Evolutionary conservation across 2,113 vertebrate species (phyloP).

Genomic region (Nestor notabilis): DNA sequence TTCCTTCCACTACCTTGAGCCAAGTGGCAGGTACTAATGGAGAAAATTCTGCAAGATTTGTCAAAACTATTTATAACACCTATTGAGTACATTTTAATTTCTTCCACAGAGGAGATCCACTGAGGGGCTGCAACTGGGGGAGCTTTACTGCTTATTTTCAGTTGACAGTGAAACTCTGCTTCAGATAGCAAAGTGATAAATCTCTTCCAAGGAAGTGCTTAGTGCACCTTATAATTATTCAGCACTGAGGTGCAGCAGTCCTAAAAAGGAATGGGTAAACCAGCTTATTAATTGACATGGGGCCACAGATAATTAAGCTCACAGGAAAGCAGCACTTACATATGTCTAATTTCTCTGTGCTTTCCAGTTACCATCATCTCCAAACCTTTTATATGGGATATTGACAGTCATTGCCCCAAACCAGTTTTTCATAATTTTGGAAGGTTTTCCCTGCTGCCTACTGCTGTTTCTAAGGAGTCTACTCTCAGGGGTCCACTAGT

Average conservation of each 20-base stretch:
- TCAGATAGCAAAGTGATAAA: neutral
- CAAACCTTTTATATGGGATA: neutral
- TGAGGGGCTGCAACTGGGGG: neutral
- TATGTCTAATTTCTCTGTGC: neutral
- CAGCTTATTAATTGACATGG: neutral
- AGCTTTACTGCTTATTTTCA: neutral
- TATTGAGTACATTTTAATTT: neutral
- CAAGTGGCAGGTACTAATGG: slow-evolving; percentile 28
- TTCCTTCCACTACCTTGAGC: slow-evolving; percentile 41
- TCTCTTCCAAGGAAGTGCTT: neutral
- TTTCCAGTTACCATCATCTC: neutral
- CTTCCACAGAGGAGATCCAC: neutral
- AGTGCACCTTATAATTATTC: neutral
- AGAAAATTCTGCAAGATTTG: slow-evolving; percentile 20
- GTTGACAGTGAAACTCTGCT: neutral
- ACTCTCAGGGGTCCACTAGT: neutral
- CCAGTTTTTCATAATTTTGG: neutral
- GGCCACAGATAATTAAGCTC: neutral
- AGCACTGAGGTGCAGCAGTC: neutral
- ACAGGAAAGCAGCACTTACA: neutral
- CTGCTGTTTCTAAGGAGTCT: neutral
- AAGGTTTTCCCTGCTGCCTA: neutral
- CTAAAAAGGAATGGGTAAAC: neutral
- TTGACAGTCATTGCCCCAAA: neutral
- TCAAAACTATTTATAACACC: slow-evolving; percentile 26